A percentile compares a stretch with the other conserved stretches of the same genome.
Evolutionary conservation across 35 echinoderm and acorn worm genomes (phyloP).

Genomic region (Acanthaster planci): DNA sequence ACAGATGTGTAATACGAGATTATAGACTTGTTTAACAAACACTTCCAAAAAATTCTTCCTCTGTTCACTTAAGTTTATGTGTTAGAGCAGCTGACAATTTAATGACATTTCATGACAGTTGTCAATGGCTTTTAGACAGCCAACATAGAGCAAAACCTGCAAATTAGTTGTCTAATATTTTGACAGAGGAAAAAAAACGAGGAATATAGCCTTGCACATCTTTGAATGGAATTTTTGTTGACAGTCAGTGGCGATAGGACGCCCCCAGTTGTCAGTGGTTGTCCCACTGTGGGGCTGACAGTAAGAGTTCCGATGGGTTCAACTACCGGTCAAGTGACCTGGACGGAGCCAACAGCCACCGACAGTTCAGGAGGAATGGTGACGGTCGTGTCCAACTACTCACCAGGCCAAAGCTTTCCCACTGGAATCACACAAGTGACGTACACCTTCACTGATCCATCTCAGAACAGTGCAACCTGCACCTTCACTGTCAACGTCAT

Average conservation of each 20-base stretch:
- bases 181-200: too few species aligned
- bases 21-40: too few species aligned
- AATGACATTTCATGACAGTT: too few species aligned
- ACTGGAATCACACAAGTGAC: constrained; percentile 22
- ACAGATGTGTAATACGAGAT: too few species aligned
- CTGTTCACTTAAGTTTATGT: too few species aligned
- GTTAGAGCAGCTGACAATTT: too few species aligned
- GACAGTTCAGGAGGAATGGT: constrained; percentile 55
- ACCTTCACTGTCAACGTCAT: constrained; percentile 36
- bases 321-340: constrained; percentile 7
- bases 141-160: too few species aligned
- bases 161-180: too few species aligned
- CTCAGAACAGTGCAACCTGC: constrained; percentile 40
- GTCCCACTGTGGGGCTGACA: not conserved
- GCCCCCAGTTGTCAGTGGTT: constrained; percentile 53
- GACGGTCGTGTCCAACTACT: not conserved
- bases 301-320: not conserved
- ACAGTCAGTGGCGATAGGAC: not conserved
- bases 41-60: too few species aligned
- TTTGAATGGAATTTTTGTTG: too few species aligned
- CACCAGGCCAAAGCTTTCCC: constrained; percentile 14
- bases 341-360: constrained; percentile 47
- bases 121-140: too few species aligned
- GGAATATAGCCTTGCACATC: too few species aligned
- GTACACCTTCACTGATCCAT: constrained; percentile 48